Base-by-base conservation (phyloP, 2,888 invertebrate species). In the Charanyca ferruginea region DNA sequence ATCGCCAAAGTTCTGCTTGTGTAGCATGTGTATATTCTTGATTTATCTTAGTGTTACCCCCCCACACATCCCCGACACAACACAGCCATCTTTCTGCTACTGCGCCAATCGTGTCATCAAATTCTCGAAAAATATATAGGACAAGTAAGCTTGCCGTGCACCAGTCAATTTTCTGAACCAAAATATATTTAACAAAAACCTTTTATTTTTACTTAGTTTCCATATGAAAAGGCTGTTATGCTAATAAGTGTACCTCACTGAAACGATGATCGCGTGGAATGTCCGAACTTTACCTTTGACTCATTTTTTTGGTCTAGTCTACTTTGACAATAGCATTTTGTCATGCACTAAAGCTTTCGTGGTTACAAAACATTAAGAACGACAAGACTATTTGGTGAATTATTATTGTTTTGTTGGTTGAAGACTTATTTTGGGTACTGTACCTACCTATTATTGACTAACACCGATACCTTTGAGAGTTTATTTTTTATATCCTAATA, bases 261-360 rank as follows among this genome's bases (percentile, higher is more conserved):
- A 41, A 70, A 58, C 38, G 49, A 62, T 41, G 61, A 42, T 77
- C 47, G 61, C 67, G 61, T 74, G 66, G 47, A 45, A 55, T 67
- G 59, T 78, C 78, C 66, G 48, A 62, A 62, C 23, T 62, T 78
- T 38, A 25, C 16, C 53, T 54, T 58, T 44, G 16, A 44, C 49
- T 55, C 8, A 35, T 68, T 58, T 70, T 42, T 74, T 71, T 13
- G 6, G 58, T 62, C 52, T 79, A 64, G 71, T 62, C 55, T 71
- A 20, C 51, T 42, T 61, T 53, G 64, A 28, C 45, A 59, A 69
- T 73, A 60, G 69, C 55, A 7, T 60, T 65, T 62, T 65, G 74
- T 65, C 79, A 78, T 78, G 76, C 68, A 73, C 58, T 49, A 23
- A 53, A 22, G 25, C 8, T 45, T 64, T 35, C 77, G 76, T 77